These are phyloP conservation scores for Centropyge bicolor DNA, from an alignment of 2,797 vertebrate species.

Conservation along the genomic window DNA sequence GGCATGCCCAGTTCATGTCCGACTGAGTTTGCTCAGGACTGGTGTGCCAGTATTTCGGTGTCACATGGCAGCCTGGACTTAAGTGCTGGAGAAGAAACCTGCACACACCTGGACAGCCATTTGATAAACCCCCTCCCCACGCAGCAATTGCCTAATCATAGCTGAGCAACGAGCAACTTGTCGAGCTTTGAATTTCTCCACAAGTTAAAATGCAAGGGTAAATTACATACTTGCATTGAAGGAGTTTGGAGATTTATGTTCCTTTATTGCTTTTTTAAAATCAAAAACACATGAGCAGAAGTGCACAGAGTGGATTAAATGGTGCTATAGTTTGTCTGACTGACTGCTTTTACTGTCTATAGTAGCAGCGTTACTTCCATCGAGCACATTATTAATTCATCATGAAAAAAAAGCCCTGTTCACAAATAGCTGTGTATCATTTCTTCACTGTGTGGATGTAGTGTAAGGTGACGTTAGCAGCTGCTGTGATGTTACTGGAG, in stretches of 20 bases:
- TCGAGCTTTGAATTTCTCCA: not conserved
- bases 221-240: not conserved
- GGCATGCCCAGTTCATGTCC: slow-evolving; percentile 62
- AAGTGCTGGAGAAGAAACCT: slow-evolving; percentile 16
- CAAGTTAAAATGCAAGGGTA: not conserved
- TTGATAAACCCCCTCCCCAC: slow-evolving; percentile 1
- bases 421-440: not conserved
- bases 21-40: slow-evolving; percentile 29
- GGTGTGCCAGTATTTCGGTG: slow-evolving; percentile 33
- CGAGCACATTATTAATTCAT: too few relatives aligned
- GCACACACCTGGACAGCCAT: slow-evolving; percentile 2
- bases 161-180: not conserved
- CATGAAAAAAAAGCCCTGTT: not conserved
- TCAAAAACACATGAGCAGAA: not conserved
- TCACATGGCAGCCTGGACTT: slow-evolving; percentile 25
- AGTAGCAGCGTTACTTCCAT: not conserved
- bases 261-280: not conserved
- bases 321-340: not conserved
- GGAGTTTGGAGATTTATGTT: not conserved
- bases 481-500: not conserved
- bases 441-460: not conserved
- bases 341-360: not conserved
- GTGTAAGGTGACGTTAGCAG: too few relatives aligned
- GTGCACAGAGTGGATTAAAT: not conserved
- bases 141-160: not conserved